phyloP scores from a whole-genome alignment of 2,797 vertebrate genomes.

The Chloroceryle amazona region DNA sequence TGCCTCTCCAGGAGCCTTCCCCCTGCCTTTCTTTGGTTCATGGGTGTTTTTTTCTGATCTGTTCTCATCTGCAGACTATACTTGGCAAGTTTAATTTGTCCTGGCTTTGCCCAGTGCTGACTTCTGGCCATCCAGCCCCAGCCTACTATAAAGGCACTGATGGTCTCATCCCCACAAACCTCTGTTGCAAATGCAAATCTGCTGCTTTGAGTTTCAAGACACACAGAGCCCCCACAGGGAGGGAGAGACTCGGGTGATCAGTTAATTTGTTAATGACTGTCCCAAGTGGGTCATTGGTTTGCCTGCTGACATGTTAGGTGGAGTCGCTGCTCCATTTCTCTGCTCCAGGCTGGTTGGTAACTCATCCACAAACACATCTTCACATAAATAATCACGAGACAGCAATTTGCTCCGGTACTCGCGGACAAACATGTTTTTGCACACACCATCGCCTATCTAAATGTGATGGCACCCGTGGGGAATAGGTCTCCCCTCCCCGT shows the following conservation, averaged over 20 bases:
- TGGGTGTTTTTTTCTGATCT: neutral
- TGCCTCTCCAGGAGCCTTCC: neutral
- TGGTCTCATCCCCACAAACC: neutral
- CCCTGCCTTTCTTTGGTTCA: neutral
- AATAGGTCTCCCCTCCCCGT: neutral
- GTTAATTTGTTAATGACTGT: conserved; percentile 29
- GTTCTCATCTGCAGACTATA: neutral
- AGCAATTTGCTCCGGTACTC: neutral
- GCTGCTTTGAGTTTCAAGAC: neutral
- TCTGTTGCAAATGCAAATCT: neutral
- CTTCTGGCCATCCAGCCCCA: neutral
- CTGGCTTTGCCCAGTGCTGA: neutral
- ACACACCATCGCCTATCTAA: neutral
- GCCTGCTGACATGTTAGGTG: neutral
- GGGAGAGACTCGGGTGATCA: neutral
- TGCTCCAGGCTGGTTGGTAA: neutral
- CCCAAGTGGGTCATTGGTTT: neutral
- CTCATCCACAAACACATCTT: conserved; percentile 23
- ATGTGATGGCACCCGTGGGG: neutral
- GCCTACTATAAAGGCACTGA: neutral
- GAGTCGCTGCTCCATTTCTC: neutral
- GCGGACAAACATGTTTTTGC: neutral
- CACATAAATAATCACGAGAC: neutral
- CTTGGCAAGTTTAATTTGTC: neutral
- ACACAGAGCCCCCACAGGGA: neutral